Conservation (phyloP, 2,797 vertebrate genomes). For the Buphagus erythrorhynchus region DNA sequence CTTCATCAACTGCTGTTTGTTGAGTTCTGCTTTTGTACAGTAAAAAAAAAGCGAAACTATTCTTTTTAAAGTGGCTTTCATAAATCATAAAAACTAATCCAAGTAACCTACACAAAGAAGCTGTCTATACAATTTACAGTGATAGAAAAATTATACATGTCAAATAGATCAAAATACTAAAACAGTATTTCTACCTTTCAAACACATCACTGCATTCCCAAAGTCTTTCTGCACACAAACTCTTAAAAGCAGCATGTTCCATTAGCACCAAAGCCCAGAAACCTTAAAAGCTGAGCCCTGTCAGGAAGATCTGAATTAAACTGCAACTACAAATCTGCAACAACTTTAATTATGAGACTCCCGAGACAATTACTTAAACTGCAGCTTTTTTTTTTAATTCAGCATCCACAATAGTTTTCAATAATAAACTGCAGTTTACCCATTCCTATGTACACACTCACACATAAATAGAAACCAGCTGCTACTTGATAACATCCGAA, state of each 20-base stretch:
- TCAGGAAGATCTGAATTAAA: background rate
- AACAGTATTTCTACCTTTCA: conserved; percentile 46
- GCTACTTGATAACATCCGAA: conserved; percentile 3
- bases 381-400: background rate
- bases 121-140: conserved; percentile 40
- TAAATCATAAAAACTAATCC: conserved; percentile 64
- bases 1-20: conserved; percentile 28
- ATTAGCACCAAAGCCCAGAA: background rate
- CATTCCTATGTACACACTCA: background rate
- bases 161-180: conserved; percentile 29
- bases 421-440: background rate
- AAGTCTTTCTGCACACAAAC: conserved; percentile 10
- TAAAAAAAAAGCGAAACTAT: background rate
- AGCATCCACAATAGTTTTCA: background rate
- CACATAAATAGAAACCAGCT: conserved; percentile 4
- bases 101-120: conserved; percentile 43
- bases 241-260: background rate
- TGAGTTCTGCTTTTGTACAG: background rate
- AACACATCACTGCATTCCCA: background rate
- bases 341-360: background rate
- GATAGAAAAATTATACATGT: conserved; percentile 46
- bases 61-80: conserved; percentile 53
- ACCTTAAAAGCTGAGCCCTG: background rate
- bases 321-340: background rate
- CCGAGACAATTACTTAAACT: background rate